phyloP scores from a whole-genome alignment of 2,888 invertebrate genomes.

The Syrista parreyssii region DNA sequence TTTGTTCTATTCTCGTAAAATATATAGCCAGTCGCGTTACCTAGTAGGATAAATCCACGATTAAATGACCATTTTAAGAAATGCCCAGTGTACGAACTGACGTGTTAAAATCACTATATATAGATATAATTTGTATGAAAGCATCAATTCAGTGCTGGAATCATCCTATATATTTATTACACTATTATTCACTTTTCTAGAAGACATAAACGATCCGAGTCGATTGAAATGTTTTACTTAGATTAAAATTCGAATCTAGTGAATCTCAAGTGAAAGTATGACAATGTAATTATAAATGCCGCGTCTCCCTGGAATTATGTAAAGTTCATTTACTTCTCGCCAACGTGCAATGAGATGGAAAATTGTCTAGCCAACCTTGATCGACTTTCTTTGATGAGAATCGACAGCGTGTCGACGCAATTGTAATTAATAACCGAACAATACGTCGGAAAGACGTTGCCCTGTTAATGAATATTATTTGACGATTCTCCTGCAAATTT shows the following conservation, averaged over 20 bases:
- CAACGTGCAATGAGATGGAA: not conserved
- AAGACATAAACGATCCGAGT: not conserved
- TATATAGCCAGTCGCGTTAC: not conserved
- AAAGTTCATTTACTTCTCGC: not conserved
- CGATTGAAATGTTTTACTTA: not conserved
- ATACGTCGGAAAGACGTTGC: no score
- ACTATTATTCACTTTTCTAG: not conserved
- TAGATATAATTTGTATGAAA: no score
- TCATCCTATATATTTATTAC: not conserved
- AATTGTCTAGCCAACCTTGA: slow-evolving; percentile 5
- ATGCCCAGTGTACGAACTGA: no score
- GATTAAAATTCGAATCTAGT: not conserved
- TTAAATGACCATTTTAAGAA: no score
- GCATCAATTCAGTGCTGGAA: no score
- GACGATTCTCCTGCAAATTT: not conserved
- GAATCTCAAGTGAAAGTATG: not conserved
- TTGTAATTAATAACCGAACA: not conserved
- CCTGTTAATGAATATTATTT: not conserved
- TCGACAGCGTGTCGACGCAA: not conserved
- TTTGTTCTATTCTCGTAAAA: not conserved
- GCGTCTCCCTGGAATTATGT: not conserved
- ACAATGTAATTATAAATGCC: not conserved
- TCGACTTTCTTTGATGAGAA: not conserved
- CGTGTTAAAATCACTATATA: no score
- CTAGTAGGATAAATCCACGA: no score